Evolutionary conservation across 2,113 vertebrate genomes (phyloP), one percentile per base, ranked within the genome.

Genomic region (Aviceda subcristata): DNA sequence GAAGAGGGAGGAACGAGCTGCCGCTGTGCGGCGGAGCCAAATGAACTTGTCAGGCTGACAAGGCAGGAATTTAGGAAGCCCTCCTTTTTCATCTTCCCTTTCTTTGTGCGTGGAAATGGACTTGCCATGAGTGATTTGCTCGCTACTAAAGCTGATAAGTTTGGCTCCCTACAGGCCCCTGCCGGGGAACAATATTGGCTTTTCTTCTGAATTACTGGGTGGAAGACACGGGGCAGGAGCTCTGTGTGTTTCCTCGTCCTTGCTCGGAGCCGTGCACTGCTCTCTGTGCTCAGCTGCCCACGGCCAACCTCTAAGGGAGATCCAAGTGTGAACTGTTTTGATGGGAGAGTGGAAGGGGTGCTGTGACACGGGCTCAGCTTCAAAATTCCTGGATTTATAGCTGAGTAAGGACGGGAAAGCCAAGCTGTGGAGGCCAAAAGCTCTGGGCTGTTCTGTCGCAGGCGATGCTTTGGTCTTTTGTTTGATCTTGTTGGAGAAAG

Each of bases 111-210:
- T 56, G 64, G 94, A 96, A 96, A 95, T 72, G 68, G 81, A 95
- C 77, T 97, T 98, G 99, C 98, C 98, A 98, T 24, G 56, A 88
- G 85, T 88, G 97, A 98, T 99, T 98, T 98, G 94, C 95, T 18
- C 67, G 83, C 8, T 14, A 98, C 92, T 98, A 98, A 98, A 96
- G 97, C 88, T 97, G 98, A 99, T 71, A 81, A 96, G 97, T 97
- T 97, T 89, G 97, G 92, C 97, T 94, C 83, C n/a, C 86, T 94
- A 88, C 56, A 78, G 62, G 76, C 46, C 20, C 36, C 76, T 72
- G 24, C 53, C 69, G 50, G 10, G 71, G 69, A 96, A 97, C 94
- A 97, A 95, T 93, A 84, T 88, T 95, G 91, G 79, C 80, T 97
- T 96, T 96, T 96, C 91, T 97, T 92, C 73, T 32, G 73, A 88